Conservation (phyloP, 2,113 vertebrate species). For the Okapia johnstoni region DNA sequence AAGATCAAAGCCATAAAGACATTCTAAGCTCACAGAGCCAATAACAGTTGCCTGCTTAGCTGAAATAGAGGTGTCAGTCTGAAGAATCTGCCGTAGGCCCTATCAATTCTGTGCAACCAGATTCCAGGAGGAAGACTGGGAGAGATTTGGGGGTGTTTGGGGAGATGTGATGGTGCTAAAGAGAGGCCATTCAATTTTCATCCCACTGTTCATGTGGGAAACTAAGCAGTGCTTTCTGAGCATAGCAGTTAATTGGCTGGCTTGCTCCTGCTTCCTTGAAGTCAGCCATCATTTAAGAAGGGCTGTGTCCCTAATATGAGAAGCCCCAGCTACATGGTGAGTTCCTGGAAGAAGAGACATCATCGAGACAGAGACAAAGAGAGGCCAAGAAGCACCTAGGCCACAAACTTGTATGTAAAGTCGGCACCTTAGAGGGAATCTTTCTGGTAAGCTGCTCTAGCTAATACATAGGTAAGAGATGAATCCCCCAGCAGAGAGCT, state of each 20-base stretch:
- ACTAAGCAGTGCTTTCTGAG: background rate
- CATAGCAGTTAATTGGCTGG: background rate
- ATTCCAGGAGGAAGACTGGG: background rate
- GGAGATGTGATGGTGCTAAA: background rate
- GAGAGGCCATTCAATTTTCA: background rate
- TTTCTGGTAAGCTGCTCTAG: background rate
- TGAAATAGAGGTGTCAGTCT: background rate
- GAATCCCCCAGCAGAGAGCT: background rate
- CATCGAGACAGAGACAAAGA: background rate
- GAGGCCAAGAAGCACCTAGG: background rate
- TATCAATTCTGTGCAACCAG: background rate
- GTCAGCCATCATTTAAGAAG: background rate
- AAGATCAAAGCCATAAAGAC: background rate
- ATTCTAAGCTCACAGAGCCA: background rate
- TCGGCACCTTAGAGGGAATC: background rate
- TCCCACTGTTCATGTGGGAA: background rate
- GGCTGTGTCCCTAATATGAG: background rate
- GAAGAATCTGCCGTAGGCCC: background rate
- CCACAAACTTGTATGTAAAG: background rate
- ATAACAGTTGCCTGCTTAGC: background rate
- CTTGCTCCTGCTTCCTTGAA: background rate
- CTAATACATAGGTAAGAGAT: background rate
- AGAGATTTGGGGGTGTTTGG: background rate
- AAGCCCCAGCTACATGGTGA: background rate
- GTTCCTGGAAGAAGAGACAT: background rate